Evolutionary conservation across 2,888 invertebrate genomes (phyloP).

Genomic region (Agriopis marginaria): DNA sequence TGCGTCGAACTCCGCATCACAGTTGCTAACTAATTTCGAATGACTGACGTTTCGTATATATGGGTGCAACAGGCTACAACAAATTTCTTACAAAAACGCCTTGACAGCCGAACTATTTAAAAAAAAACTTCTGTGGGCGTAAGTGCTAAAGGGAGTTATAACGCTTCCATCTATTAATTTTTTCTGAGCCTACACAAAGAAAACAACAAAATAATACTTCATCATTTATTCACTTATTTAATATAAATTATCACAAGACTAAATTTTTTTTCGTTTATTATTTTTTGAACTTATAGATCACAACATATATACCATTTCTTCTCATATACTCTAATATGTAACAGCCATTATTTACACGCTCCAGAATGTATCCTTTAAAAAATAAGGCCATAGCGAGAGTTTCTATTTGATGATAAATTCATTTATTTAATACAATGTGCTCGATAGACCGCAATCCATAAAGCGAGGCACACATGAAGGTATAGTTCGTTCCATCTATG

Average conservation of each 20-base stretch:
- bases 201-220: conserved; percentile 72
- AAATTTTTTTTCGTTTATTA: conserved; percentile 69
- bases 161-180: no score
- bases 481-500: not conserved
- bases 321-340: conserved; percentile 75
- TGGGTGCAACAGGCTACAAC: no score
- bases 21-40: no score
- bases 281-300: conserved; percentile 84
- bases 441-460: conserved; percentile 53
- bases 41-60: no score
- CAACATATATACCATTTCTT: conserved; percentile 78
- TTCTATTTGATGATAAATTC: conserved; percentile 56
- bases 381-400: conserved; percentile 76
- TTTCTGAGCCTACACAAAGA: conserved; percentile 40
- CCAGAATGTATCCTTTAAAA: conserved; percentile 66
- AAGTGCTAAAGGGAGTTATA: no score
- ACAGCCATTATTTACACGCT: conserved; percentile 73
- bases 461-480: conserved; percentile 68
- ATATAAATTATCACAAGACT: conserved; percentile 86
- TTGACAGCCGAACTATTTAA: no score
- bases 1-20: no score
- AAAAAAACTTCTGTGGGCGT: no score
- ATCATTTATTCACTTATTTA: conserved; percentile 83
- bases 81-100: no score
- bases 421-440: conserved; percentile 40